Base-by-base conservation (phyloP, 2,888 invertebrate species). In the Agonopterix arenella region DNA sequence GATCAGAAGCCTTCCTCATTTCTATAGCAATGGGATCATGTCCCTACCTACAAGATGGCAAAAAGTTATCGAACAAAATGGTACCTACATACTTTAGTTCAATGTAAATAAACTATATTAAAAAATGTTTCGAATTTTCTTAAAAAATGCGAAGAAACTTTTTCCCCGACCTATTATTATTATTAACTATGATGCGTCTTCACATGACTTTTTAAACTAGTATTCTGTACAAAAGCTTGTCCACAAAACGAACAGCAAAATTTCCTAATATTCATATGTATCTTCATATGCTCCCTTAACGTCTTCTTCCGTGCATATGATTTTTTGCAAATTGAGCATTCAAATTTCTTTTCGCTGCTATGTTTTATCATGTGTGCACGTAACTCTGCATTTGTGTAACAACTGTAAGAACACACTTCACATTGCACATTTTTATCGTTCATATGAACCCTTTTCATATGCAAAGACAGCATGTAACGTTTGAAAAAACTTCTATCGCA, bases 401-500 rank as follows among this genome's bases (percentile, higher is more conserved):
- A 84, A 8, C 61, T 68, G 57, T 73, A 74, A 1, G 74, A 70
- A 46, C 84, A 84, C 1, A 64, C 52, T 0, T 64, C 52, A 47
- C 84, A 85, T 47, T 70, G 72, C n/a, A 75, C 73, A 0, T 61
- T 53, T 10, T 73, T 63, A 44, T 80, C 80, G 70, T 80, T 64
- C 18, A 81, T 57, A 37, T 84, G 84, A 4, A 75, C 69, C 10
- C 75, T 59, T 50, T 76, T 76, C 2, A 72, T 71, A 45, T 84
- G 84, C 4, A 28, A 11, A n/a, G 11, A 42, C 11, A 48, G 36
- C 2, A 41, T 41, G 7, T 7, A 43, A 2, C 9, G 16, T 8
- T 74, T 66, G 28, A 73, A 68, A 16, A 76, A 83, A 0, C 55
- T 54, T 11, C 65, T 76, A 0, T 78, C 75, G 36, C 80, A 80